Conservation (phyloP, 2,113 vertebrate species). For the Myocastor coypus region DNA sequence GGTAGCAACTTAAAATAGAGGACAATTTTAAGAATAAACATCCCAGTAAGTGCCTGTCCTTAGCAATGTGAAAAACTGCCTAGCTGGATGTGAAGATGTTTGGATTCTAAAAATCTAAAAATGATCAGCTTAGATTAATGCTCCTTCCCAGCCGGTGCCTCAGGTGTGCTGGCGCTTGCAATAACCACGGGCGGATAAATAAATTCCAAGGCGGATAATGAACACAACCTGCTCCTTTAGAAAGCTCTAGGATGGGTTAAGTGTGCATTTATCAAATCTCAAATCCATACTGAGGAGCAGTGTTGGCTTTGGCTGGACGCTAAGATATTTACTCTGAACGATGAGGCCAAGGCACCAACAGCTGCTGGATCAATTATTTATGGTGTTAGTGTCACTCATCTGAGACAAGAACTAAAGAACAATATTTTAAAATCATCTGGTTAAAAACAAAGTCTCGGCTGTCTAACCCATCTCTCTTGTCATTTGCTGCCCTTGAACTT, state of each 20-base stretch:
- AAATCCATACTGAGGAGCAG: constrained; percentile 6
- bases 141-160: constrained; percentile 30
- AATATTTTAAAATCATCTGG: constrained; percentile 70
- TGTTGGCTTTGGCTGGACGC: constrained; percentile 52
- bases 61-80: background rate
- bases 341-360: constrained; percentile 75
- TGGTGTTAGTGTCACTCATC: constrained; percentile 73
- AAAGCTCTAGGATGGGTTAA: background rate
- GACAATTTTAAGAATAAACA: constrained; percentile 35
- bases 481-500: constrained; percentile 53
- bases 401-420: constrained; percentile 66
- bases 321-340: constrained; percentile 71
- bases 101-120: constrained; percentile 70
- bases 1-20: constrained; percentile 28
- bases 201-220: constrained; percentile 29
- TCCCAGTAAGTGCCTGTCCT: background rate
- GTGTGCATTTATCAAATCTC: background rate
- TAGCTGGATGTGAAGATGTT: constrained; percentile 27
- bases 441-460: constrained; percentile 6
- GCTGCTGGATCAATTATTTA: constrained; percentile 77
- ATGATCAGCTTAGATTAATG: constrained; percentile 11
- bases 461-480: constrained; percentile 33
- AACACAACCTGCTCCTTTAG: constrained; percentile 30
- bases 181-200: constrained; percentile 1
- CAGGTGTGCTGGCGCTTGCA: constrained; percentile 46